These are phyloP conservation scores for Sebastiscus albofasciatus DNA, from an alignment of 2,797 vertebrate species.

Conservation along the genomic window DNA sequence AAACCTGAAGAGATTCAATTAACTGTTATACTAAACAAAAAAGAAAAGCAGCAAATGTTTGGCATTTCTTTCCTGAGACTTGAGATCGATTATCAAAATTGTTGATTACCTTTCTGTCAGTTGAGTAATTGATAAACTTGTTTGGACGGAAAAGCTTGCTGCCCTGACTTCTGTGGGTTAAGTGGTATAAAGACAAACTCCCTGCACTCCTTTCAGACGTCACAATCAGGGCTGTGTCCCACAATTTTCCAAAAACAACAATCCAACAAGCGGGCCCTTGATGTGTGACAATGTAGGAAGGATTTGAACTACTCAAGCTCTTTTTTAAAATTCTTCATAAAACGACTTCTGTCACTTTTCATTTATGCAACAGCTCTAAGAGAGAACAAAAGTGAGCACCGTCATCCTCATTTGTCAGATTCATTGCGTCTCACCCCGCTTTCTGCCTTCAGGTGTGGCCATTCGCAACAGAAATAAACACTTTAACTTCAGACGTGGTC, in stretches of 20 bases:
- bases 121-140: no score
- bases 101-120: no score
- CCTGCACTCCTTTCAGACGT: neutral
- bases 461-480: no score
- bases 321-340: neutral
- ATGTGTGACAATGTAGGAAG: neutral
- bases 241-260: neutral
- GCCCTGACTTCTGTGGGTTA: neutral
- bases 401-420: neutral
- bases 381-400: neutral
- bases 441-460: no score
- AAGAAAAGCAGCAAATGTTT: neutral
- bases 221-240: neutral
- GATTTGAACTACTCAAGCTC: no score
- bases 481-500: accelerated
- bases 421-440: neutral
- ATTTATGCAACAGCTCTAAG: neutral
- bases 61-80: neutral
- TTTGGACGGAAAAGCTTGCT: neutral
- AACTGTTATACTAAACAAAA: neutral
- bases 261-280: neutral
- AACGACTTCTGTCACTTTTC: neutral
- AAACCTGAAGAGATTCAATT: neutral
- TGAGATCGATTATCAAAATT: no score
- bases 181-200: neutral